Evolutionary conservation across 2,797 vertebrate genomes (phyloP), one percentile per base, ranked within the genome.

Genomic region (Cephalopachus bancanus): DNA sequence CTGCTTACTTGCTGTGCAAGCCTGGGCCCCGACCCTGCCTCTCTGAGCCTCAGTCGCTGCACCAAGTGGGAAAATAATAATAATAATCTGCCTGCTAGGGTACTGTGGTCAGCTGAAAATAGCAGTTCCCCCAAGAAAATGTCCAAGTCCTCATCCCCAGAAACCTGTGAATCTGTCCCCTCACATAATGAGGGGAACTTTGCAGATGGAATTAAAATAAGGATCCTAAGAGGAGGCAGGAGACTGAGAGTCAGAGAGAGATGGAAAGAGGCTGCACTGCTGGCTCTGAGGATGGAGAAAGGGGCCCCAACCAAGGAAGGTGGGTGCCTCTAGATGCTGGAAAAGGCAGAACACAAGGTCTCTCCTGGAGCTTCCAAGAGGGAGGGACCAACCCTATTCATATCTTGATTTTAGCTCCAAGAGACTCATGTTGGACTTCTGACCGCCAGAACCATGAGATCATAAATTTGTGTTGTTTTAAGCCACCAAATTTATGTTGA

Each of bases 231-330:
- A 67, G 7, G 20, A n/a, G 19, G 53, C 12, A n/a, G 64, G 57
- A 75, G 22, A n/a, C 1, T 28, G 51, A 57, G 72, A 60, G 72
- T 67, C 28, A 10, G 49, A 11, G 67, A 15, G 33, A 33, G 20
- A 30, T 1, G 0, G 24, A 22, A 53, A 72, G 79, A 22, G 1
- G 26, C 7, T 26, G 5, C 0, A 0, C 60, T 7, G 15, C 15
- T 28, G 2, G 17, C 60, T 60, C 33, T 37, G 37, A 10, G 53
- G 44, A 59, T 5, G 20, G 30, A 53, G n/a, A 26, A 20, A 59
- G 53, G 53, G 37, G 37, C 37, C 37, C 37, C 37, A 37, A 37
- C 37, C 37, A 37, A 37, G 37, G 37, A 37, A 37, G 37, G 37
- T 37, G 37, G 37, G 37, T 37, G 37, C 37, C 37, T 37, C 37